phyloP scores from a whole-genome alignment of 2,888 invertebrate species.

The Lamellibrachia columna region DNA sequence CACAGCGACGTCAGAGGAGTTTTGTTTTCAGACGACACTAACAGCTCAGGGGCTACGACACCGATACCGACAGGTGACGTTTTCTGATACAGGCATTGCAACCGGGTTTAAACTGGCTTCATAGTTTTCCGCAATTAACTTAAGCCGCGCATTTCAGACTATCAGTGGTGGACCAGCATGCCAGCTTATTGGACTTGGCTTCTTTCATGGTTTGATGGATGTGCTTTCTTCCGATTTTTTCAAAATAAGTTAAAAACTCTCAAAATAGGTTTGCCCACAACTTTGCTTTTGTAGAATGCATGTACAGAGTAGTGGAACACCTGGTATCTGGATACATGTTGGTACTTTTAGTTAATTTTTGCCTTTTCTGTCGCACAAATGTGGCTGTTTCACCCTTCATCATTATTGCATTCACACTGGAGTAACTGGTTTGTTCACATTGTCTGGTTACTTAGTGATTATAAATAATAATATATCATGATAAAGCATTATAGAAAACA shows the following conservation, averaged over 20 bases:
- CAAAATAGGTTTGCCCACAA: neutral
- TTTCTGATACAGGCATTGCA: neutral
- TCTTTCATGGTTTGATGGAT: neutral
- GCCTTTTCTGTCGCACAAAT: neutral
- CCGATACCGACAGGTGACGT: neutral
- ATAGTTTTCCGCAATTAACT: neutral
- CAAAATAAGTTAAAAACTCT: neutral
- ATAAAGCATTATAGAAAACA: neutral
- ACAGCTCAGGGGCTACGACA: neutral
- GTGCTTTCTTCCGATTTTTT: neutral
- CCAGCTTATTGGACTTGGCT: neutral
- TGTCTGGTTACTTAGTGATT: neutral
- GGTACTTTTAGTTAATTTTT: neutral
- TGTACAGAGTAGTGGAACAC: neutral
- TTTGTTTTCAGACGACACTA: constrained; percentile 16
- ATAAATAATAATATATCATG: neutral
- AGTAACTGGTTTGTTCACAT: neutral
- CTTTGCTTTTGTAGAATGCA: neutral
- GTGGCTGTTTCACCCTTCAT: neutral
- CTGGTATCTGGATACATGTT: neutral
- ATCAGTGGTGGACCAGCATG: too few relatives aligned
- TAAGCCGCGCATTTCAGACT: neutral
- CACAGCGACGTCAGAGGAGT: neutral
- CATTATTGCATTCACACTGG: neutral
- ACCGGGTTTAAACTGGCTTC: neutral